These are phyloP conservation scores for Calameuta idolon DNA, from an alignment of 2,888 invertebrate genomes.

Conservation along the genomic window DNA sequence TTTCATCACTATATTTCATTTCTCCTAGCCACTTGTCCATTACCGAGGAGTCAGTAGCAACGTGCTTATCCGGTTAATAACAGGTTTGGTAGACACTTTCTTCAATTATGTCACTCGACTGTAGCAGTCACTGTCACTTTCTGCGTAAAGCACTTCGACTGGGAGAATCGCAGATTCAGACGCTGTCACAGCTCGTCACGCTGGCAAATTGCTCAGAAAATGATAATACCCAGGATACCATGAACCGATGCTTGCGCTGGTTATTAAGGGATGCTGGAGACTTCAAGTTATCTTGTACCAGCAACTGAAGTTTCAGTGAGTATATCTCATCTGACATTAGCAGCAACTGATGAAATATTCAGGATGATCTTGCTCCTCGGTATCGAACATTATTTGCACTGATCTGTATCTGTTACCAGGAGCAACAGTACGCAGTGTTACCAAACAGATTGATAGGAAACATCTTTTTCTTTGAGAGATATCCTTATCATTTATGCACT, in stretches of 20 bases:
- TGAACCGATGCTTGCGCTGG: not conserved
- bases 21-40: not conserved
- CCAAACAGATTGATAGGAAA: not conserved
- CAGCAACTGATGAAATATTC: not conserved
- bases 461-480: not conserved
- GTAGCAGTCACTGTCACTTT: constrained; percentile 40
- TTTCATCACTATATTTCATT: not conserved
- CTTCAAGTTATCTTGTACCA: not conserved
- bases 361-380: constrained; percentile 1
- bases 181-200: constrained; percentile 37
- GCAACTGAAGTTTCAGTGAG: not conserved
- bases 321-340: not conserved
- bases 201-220: constrained; percentile 39
- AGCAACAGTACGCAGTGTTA: constrained; percentile 54
- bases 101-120: constrained; percentile 46
- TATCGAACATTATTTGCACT: constrained; percentile 38
- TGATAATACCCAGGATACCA: constrained; percentile 21
- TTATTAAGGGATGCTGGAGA: not conserved
- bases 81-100: constrained; percentile 47
- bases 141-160: constrained; percentile 19
- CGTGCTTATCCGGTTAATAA: constrained; percentile 39
- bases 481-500: not conserved
- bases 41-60: constrained; percentile 8
- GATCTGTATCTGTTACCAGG: constrained; percentile 50
- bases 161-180: constrained; percentile 34